Evolutionary conservation across 2,888 invertebrate genomes (phyloP).

Genomic region (Boloria selene): DNA sequence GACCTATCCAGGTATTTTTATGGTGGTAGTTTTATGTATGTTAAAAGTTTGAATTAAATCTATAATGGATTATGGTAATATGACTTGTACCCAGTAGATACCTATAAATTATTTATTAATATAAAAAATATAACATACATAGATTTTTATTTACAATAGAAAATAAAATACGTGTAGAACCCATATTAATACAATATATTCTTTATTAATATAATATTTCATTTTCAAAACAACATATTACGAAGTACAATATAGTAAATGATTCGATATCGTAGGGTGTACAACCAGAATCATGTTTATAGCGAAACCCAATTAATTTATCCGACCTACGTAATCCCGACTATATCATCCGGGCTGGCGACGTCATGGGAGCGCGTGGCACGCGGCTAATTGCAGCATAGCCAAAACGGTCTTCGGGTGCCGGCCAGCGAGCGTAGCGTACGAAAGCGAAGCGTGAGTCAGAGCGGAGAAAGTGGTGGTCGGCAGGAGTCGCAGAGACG

Average conservation of each 20-base stretch:
- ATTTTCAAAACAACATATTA: constrained; percentile 37
- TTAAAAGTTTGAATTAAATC: too few species aligned
- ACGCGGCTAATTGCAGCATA: constrained; percentile 75
- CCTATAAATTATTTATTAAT: too few species aligned
- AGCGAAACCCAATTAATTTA: constrained; percentile 66
- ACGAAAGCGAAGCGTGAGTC: constrained; percentile 72
- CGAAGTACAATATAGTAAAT: constrained; percentile 41
- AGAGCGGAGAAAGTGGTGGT: constrained; percentile 56
- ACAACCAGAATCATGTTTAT: constrained; percentile 69
- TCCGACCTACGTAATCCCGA: constrained; percentile 66
- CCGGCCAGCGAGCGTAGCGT: constrained; percentile 55
- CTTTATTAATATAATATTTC: too few species aligned
- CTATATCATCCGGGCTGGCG: constrained; percentile 61
- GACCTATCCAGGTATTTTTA: too few species aligned
- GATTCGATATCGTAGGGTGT: constrained; percentile 62
- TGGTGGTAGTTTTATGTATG: too few species aligned
- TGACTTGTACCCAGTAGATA: too few species aligned
- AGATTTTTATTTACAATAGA: too few species aligned
- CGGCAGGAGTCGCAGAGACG: constrained; percentile 49
- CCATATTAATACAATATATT: too few species aligned
- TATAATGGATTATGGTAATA: too few species aligned
- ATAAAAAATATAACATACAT: too few species aligned
- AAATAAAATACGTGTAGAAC: too few species aligned
- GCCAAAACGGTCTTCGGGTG: constrained; percentile 72
- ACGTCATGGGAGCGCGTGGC: constrained; percentile 77